phyloP scores from a whole-genome alignment of 2,113 vertebrate genomes.

The Collichthys lucidus region DNA sequence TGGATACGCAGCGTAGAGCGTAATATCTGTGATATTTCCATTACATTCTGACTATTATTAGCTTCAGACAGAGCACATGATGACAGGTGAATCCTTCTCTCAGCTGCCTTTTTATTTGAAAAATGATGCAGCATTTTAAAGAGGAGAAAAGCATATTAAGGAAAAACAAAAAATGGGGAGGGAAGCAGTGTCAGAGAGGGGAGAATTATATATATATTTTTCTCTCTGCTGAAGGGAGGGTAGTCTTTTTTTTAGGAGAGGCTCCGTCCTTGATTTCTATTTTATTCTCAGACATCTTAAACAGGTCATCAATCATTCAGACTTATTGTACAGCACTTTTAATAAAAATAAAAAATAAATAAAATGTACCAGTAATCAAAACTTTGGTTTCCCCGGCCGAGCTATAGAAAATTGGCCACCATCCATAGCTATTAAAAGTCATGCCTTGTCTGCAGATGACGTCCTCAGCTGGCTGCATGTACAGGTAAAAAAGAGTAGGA shows the following conservation, averaged over 20 bases:
- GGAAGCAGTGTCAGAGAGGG: not conserved
- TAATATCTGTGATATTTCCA: not conserved
- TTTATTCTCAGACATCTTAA: no score
- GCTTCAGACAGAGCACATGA: not conserved
- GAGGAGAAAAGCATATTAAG: not conserved
- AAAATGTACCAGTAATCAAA: no score
- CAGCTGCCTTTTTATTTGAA: not conserved
- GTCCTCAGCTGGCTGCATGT: no score
- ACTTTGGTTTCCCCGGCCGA: no score
- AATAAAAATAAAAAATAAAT: no score
- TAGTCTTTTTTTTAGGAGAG: not conserved
- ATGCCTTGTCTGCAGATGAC: no score
- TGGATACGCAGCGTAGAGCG: not conserved
- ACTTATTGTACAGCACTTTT: no score
- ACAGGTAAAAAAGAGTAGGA: no score
- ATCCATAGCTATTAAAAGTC: no score
- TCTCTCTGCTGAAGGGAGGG: not conserved
- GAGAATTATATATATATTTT: not conserved
- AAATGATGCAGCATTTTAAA: not conserved
- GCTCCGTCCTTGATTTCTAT: not conserved
- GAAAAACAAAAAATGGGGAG: not conserved
- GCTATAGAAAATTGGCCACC: no score
- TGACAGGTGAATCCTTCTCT: not conserved
- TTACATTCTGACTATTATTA: not conserved
- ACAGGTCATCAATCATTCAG: no score